phyloP scores from a whole-genome alignment of 2,888 invertebrate species.

The Cylindroiulus punctatus region DNA sequence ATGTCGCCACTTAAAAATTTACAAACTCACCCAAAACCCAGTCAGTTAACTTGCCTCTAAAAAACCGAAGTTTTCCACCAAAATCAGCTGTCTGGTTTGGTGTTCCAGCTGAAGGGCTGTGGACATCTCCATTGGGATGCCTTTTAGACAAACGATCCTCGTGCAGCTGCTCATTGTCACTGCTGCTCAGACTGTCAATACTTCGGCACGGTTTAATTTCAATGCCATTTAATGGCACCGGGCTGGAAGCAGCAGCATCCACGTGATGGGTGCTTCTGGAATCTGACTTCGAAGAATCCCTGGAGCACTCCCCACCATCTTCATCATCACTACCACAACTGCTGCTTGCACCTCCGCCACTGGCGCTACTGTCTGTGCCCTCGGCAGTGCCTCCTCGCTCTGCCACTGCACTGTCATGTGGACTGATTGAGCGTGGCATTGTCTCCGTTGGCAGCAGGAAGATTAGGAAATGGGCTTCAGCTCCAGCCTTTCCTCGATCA shows the following conservation, averaged over 20 bases:
- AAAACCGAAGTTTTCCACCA: constrained; percentile 28
- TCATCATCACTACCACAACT: constrained; percentile 40
- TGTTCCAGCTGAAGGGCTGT: background rate
- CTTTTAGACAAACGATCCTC: background rate
- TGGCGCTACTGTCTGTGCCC: constrained; percentile 9
- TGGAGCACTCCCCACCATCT: constrained; percentile 51
- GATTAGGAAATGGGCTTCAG: background rate
- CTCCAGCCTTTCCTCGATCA: background rate
- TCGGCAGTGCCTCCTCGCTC: background rate
- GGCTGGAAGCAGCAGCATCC: background rate
- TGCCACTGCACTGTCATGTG: constrained; percentile 8
- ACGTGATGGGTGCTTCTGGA: background rate
- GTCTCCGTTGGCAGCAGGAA: background rate
- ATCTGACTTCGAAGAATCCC: constrained; percentile 48
- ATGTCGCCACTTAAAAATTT: background rate
- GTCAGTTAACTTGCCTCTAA: background rate
- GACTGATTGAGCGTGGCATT: constrained; percentile 49
- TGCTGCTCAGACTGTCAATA: background rate
- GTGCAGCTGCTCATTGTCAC: constrained; percentile 7
- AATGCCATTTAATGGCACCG: constrained; percentile 46
- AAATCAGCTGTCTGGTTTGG: constrained; percentile 7
- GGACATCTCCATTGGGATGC: background rate
- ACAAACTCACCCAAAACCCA: background rate
- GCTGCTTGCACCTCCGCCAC: constrained; percentile 46
- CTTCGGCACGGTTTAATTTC: constrained; percentile 43